phyloP scores from a whole-genome alignment of 2,797 vertebrate genomes.

The Lepus oiostolus region DNA sequence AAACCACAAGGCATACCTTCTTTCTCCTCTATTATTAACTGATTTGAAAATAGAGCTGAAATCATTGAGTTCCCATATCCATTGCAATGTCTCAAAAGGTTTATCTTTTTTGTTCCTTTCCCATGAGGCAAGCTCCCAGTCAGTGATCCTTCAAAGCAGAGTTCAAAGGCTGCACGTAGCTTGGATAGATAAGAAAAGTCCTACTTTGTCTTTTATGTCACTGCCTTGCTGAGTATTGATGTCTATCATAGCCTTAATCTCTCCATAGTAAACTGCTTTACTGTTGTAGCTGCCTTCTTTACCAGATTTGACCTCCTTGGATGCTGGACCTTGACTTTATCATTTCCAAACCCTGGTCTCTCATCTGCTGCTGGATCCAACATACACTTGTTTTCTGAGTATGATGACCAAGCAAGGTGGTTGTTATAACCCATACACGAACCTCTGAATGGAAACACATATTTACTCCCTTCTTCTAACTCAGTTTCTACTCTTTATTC shows the following conservation, averaged over 20 bases:
- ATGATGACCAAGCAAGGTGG: neutral
- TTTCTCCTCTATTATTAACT: neutral
- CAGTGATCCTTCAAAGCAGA: neutral
- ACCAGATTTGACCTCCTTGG: neutral
- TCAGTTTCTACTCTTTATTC: neutral
- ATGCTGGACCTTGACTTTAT: neutral
- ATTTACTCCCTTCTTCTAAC: neutral
- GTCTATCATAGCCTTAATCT: neutral
- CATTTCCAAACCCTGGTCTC: neutral
- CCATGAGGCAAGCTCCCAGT: neutral
- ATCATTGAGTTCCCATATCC: neutral
- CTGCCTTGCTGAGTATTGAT: neutral
- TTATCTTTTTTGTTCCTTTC: neutral
- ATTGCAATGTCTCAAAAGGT: neutral
- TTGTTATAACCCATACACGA: accelerated
- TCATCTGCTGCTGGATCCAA: neutral
- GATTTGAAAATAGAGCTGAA: neutral
- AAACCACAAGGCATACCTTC: neutral
- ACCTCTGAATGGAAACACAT: neutral
- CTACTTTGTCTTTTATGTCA: neutral
- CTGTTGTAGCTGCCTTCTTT: neutral
- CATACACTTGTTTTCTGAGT: accelerated
- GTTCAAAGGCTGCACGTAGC: neutral
- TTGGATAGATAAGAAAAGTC: neutral
- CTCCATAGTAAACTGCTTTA: neutral